Evolutionary conservation across 1,140 invertebrate genomes (phyloP), one percentile per base, ranked within the genome.

Genomic region (silkworm (Bombyx mori)): DNA sequence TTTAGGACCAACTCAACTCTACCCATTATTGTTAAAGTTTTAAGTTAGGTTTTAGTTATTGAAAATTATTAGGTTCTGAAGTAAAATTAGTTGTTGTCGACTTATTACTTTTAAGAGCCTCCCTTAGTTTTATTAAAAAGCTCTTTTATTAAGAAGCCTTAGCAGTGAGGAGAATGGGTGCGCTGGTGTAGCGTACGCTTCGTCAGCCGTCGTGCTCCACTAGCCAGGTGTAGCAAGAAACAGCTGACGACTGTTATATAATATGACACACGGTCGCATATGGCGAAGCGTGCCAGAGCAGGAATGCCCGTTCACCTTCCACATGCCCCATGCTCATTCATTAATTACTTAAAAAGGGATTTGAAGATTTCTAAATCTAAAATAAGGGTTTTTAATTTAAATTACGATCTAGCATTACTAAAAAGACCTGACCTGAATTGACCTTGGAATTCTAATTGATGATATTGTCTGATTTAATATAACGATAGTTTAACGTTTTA

Each of bases 181-280:
- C 66, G 64, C 49, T 58, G 64, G 60, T 49, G 54, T 44, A 22
- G 55, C 8, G 54, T 60, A 59, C 61, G 63, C 58, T 56, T 50
- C 58, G 52, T 62, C 54, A 49, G 55, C 55, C 46, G 48, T 12
- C 48, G 8, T 22, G 9, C 48, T n/a, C 18, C 53, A 49, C 10
- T 42, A 46, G 47, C 77, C 75, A 82, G 79, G 75, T 80, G 79
- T 18, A 18, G 12, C 61, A 35, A 35, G 10, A 35, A 57, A 60
- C 78, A 83, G 75, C 73, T 79, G 77, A 67, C 66, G 59, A 51
- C n/a, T 44, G 58, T n/a, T 47, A 49, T 35, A 35, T 35, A 35
- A 51, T 12, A 47, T 12, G 45, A 12, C 45, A 52, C 22, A 52
- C 51, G 35, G 7, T 35, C 22, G 52, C 70, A 70, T 56, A 67